phyloP scores from a whole-genome alignment of 1,140 invertebrate species.

The Brevipalpus yothersi region DNA sequence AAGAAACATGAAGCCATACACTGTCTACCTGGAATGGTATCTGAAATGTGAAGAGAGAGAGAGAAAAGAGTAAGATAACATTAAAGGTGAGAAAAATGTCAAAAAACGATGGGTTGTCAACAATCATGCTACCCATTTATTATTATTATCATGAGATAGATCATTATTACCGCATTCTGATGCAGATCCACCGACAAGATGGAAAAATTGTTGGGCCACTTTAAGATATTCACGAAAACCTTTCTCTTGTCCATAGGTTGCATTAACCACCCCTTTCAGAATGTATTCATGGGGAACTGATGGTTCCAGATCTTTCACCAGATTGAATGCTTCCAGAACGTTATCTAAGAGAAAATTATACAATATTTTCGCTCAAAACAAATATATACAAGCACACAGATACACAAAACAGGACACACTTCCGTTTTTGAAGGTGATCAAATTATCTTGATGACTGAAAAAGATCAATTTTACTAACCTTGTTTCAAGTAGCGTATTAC shows the following conservation, averaged over 20 bases:
- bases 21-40: slow-evolving; percentile 49
- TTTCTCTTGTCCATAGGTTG: slow-evolving; percentile 68
- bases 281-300: slow-evolving; percentile 87
- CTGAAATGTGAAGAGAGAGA: slow-evolving; percentile 12
- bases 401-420: too few relatives aligned
- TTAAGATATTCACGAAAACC: slow-evolving; percentile 80
- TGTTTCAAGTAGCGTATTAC: slow-evolving; percentile 83
- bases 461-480: slow-evolving; percentile 20
- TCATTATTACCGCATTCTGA: slow-evolving; percentile 56
- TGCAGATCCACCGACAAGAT: slow-evolving; percentile 76
- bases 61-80: neutral
- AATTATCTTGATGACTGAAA: neutral
- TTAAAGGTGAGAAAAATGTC: neutral
- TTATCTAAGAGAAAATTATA: slow-evolving; percentile 35
- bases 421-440: too few relatives aligned
- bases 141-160: neutral
- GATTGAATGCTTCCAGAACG: slow-evolving; percentile 57
- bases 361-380: slow-evolving; percentile 1
- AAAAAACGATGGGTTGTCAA: too few relatives aligned
- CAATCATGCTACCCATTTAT: neutral
- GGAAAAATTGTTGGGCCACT: slow-evolving; percentile 83
- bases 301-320: slow-evolving; percentile 78
- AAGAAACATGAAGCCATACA: slow-evolving; percentile 95
- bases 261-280: slow-evolving; percentile 83
- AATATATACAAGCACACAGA: neutral